A percentile compares a stretch with the other conserved stretches of the same genome.
These are phyloP conservation scores for Stenodera caucasica DNA, from an alignment of 2,888 invertebrate genomes.

Conservation along the genomic window DNA sequence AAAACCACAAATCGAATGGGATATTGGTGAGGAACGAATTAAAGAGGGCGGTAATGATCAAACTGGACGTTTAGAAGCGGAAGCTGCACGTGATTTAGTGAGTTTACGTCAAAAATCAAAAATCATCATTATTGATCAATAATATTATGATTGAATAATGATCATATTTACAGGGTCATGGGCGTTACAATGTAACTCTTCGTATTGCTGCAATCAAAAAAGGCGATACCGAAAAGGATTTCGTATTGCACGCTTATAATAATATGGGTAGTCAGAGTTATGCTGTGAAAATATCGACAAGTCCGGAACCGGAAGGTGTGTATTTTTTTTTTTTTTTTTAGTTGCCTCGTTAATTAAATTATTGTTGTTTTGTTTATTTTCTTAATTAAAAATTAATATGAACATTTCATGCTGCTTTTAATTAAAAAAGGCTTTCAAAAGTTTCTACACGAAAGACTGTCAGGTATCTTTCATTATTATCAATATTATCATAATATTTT, in stretches of 20 bases:
- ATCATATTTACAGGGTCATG: conserved; percentile 60
- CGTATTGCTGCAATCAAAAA: conserved; percentile 69
- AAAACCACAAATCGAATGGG: conserved; percentile 70
- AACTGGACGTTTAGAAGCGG: conserved; percentile 58
- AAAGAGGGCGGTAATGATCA: conserved; percentile 58
- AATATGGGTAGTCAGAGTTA: conserved; percentile 68
- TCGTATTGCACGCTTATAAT: conserved; percentile 69
- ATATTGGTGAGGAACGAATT: conserved; percentile 61
- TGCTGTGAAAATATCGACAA: conserved; percentile 69
- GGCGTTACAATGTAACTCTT: conserved; percentile 69
- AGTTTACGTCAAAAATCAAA: too few species aligned
- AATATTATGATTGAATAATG: too few species aligned
- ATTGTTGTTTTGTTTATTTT: conserved; percentile 18
- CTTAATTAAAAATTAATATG: conserved; percentile 2
- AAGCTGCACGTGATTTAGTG: conserved; percentile 57
- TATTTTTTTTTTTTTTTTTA: conserved; percentile 9
- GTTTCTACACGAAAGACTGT: conserved; percentile 42
- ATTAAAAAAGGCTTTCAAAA: conserved; percentile 38
- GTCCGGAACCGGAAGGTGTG: conserved; percentile 61
- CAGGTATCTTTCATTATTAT: conserved; percentile 31
- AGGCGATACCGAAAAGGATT: conserved; percentile 74
- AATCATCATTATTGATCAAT: too few species aligned
- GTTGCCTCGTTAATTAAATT: background rate
- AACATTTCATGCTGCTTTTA: conserved; percentile 33
- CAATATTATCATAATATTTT: conserved; percentile 3